Conservation (phyloP, 2,797 vertebrate species). For the Gobionotothen gibberifrons region DNA sequence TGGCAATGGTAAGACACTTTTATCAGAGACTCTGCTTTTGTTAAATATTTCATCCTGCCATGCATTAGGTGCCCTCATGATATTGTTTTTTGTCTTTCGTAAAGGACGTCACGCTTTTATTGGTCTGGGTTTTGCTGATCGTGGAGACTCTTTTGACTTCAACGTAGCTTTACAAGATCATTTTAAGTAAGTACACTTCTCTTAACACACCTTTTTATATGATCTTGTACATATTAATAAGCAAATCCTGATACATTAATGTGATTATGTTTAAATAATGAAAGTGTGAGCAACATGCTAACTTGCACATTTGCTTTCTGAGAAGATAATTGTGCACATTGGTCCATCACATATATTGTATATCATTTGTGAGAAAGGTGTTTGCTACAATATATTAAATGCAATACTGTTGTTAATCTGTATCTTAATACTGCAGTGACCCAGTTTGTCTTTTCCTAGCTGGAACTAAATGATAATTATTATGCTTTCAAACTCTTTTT, state of each 20-base stretch:
- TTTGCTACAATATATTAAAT: neutral
- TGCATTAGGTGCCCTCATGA: neutral
- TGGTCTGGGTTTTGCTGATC: constrained; percentile 93
- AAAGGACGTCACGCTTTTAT: constrained; percentile 95
- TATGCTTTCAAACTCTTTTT: constrained; percentile 16
- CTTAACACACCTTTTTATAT: neutral
- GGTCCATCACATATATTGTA: neutral
- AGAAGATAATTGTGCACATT: neutral
- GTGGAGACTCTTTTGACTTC: constrained; percentile 99
- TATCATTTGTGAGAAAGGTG: neutral
- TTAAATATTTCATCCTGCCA: neutral
- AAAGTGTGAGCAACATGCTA: neutral
- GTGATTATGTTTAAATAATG: neutral
- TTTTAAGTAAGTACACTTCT: constrained; percentile 91
- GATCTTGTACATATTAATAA: neutral
- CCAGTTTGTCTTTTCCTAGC: neutral
- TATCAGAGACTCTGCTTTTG: neutral
- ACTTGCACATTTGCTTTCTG: constrained; percentile 2
- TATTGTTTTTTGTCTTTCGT: constrained; percentile 15
- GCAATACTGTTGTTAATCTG: neutral
- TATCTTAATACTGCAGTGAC: neutral
- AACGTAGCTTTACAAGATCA: constrained; percentile 97
- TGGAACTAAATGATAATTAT: neutral
- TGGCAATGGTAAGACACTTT: constrained; percentile 84
- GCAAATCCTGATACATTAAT: neutral